Evolutionary conservation across 1,140 invertebrate genomes (phyloP), one percentile per base, ranked within the genome.

Genomic region (Ooceraea biroi): DNA sequence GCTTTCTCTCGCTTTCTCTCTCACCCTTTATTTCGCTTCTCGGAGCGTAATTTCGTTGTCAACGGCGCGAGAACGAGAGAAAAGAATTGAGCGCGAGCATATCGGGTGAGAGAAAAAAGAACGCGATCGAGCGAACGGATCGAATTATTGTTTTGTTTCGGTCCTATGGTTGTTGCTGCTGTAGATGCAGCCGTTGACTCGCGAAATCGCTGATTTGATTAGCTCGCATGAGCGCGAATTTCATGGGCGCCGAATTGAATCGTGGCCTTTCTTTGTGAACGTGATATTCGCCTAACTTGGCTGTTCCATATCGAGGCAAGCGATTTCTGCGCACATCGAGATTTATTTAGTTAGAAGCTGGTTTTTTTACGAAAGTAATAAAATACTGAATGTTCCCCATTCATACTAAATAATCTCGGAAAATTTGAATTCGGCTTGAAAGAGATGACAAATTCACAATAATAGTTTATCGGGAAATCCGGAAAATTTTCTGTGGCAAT

Each of bases 131-230:
- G 36, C 76, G 76, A 68, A 44, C 30, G 7, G 19, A n/a, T 17
- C 14, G 36, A 80, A 57, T 80, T 78, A 55, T 78, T 57, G 76
- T 80, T 69, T 58, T 50, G 76, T 57, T 65, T 58, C 36, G 36
- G 63, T 27, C 19, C 30, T 25, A 22, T 27, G 36, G 50, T 25
- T 19, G 41, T 52, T 52, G 55, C 1, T 10, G 36, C 61, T 50
- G 46, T 0, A 14, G 50, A 57, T 58, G 41, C 25, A 50, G 19
- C 30, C 83, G 71, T 25, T 83, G 77, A 41, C 25, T 73, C 77
- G 57, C 57, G 30, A 76, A 76, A 87, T 87, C 80, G 78, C 58
- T 66, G 71, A 87, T 86, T 60, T 78, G 84, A 87, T 83, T 82
- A 82, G 69, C 17, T 19, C 30, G 55, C 69, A 52, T 22, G 68